Conservation (phyloP, 2,797 vertebrate species). For the Neosilurus hyrtlii region DNA sequence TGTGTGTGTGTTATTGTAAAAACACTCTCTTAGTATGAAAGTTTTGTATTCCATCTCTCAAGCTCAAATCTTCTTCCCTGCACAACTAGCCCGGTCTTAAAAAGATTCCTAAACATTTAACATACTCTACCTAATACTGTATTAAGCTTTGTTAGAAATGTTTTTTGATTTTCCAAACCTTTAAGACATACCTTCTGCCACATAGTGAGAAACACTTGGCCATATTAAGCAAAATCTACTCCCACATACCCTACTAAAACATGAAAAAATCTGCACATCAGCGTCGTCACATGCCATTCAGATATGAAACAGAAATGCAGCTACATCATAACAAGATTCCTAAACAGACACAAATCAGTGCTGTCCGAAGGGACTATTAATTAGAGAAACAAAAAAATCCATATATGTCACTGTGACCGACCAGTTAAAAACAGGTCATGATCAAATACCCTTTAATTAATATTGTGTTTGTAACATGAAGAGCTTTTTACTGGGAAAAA, state of each 20-base stretch:
- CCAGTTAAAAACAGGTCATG: not conserved
- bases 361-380: not conserved
- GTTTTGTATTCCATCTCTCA: not conserved
- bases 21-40: not conserved
- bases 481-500: not conserved
- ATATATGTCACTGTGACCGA: not conserved
- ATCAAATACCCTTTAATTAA: not conserved
- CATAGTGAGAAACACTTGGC: not conserved
- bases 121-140: not conserved
- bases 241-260: not conserved
- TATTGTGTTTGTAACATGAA: not conserved
- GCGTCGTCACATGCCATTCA: not conserved
- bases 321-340: not conserved
- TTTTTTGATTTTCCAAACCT: not conserved
- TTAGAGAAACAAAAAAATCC: not conserved
- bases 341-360: not conserved
- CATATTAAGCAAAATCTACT: slow-evolving; percentile 11
- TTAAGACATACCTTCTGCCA: not conserved
- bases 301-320: not conserved
- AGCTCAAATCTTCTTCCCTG: not conserved
- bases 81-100: not conserved
- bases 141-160: not conserved
- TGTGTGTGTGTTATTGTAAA: too few relatives aligned
- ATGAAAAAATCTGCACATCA: slow-evolving; percentile 6
- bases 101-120: not conserved